These are phyloP conservation scores for Alectoris magna DNA, from an alignment of 2,797 vertebrate species.

Conservation along the genomic window DNA sequence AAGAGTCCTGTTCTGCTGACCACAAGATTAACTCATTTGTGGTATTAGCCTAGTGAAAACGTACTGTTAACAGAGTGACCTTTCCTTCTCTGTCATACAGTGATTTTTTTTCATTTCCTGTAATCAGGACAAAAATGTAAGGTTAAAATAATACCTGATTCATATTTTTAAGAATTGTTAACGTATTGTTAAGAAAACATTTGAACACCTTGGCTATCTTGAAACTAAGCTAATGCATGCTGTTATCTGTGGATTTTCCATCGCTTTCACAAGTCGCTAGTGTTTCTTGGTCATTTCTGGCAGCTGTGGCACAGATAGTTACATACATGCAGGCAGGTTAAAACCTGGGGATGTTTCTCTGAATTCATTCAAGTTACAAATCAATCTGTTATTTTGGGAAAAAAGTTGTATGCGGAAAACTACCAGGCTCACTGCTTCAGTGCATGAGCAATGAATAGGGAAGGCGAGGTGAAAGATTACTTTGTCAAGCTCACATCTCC, in stretches of 20 bases:
- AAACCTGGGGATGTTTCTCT: not conserved
- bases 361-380: not conserved
- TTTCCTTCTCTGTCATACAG: not conserved
- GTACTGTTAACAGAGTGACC: not conserved
- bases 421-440: not conserved
- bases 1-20: not conserved
- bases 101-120: not conserved
- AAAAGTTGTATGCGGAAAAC: not conserved
- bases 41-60: not conserved
- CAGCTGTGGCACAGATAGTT: not conserved
- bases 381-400: not conserved
- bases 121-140: not conserved
- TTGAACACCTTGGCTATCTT: not conserved
- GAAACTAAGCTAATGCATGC: not conserved
- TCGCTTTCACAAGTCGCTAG: not conserved
- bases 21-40: not conserved
- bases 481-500: not conserved
- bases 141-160: not conserved
- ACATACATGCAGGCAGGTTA: not conserved
- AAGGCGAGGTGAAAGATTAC: not conserved
- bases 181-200: not conserved
- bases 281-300: not conserved
- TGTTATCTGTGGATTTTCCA: not conserved
- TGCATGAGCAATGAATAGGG: not conserved
- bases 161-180: not conserved